Percentiles rank a stretch among this genome's conserved stretches.
phyloP scores from a whole-genome alignment of 2,888 invertebrate species.

The Eupithecia subumbrata region DNA sequence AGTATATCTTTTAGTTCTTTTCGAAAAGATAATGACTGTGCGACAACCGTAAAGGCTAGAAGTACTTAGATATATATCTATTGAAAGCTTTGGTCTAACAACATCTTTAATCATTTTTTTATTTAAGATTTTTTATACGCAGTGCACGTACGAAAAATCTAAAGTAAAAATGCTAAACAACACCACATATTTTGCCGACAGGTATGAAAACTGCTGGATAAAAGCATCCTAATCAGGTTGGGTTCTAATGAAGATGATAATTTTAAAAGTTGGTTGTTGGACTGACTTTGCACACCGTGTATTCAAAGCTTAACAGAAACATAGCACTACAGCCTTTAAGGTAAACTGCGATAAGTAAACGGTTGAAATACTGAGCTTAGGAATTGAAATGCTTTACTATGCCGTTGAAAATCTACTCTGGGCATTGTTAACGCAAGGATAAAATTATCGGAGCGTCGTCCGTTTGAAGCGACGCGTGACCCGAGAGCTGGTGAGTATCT shows the following conservation, averaged over 20 bases:
- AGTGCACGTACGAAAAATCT: too few relatives aligned
- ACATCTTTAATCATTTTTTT: too few relatives aligned
- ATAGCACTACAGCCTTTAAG: constrained; percentile 19
- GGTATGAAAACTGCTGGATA: not conserved
- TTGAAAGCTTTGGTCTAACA: too few relatives aligned
- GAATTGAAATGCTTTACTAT: constrained; percentile 14
- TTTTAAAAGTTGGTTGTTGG: not conserved
- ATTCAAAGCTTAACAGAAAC: constrained; percentile 18
- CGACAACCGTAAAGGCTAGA: too few relatives aligned
- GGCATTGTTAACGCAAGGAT: not conserved
- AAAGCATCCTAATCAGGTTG: not conserved
- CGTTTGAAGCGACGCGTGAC: too few relatives aligned
- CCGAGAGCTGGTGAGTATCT: too few relatives aligned
- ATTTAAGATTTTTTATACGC: too few relatives aligned
- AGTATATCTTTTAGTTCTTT: too few relatives aligned
- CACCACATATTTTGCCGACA: not conserved
- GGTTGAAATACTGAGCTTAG: constrained; percentile 12
- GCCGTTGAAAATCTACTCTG: not conserved
- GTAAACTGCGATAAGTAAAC: constrained; percentile 25
- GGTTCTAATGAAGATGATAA: not conserved
- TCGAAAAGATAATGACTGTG: too few relatives aligned
- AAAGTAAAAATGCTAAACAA: too few relatives aligned
- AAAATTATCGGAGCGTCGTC: too few relatives aligned
- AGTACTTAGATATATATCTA: too few relatives aligned
- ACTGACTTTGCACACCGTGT: constrained; percentile 1